phyloP scores from a whole-genome alignment of 2,888 invertebrate species.

The Drosophila hawaiiensis region DNA sequence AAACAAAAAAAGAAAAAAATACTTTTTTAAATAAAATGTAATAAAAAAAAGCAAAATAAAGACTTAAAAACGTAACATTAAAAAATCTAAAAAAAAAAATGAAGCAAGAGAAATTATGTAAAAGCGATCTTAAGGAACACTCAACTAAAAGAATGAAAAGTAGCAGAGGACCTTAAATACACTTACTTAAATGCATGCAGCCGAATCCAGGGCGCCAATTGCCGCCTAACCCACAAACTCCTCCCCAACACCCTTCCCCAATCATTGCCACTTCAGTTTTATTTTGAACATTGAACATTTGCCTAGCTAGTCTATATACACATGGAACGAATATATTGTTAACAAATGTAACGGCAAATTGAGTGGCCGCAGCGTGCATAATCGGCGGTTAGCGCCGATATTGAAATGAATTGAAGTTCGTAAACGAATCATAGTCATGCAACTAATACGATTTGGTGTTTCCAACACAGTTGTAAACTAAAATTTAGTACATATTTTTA shows the following conservation, averaged over 20 bases:
- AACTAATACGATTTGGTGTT: constrained; percentile 78
- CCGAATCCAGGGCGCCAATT: constrained; percentile 22
- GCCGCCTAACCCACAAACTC: constrained; percentile 12
- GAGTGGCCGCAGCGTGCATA: constrained; percentile 47
- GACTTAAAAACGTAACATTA: constrained; percentile 82
- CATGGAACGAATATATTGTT: constrained; percentile 41
- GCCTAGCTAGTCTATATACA: constrained; percentile 65
- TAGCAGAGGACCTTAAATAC: constrained; percentile 38
- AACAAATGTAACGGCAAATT: constrained; percentile 33
- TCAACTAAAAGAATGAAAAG: constrained; percentile 37
- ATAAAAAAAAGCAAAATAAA: constrained; percentile 84
- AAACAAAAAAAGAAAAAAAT: constrained; percentile 53
- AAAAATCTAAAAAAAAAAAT: constrained; percentile 35
- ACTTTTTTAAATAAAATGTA: constrained; percentile 73
- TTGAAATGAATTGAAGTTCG: constrained; percentile 60
- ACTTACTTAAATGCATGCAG: constrained; percentile 36
- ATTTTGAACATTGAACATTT: constrained; percentile 26
- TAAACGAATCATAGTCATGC: constrained; percentile 77
- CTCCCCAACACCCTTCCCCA: not conserved
- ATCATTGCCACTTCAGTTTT: constrained; percentile 15
- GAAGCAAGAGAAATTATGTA: constrained; percentile 52
- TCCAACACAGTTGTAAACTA: constrained; percentile 81
- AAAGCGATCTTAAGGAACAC: constrained; percentile 43
- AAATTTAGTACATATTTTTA: constrained; percentile 80
- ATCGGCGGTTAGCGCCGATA: constrained; percentile 48